Base-by-base conservation (phyloP, 2,797 vertebrate genomes). In the Lemur catta region DNA sequence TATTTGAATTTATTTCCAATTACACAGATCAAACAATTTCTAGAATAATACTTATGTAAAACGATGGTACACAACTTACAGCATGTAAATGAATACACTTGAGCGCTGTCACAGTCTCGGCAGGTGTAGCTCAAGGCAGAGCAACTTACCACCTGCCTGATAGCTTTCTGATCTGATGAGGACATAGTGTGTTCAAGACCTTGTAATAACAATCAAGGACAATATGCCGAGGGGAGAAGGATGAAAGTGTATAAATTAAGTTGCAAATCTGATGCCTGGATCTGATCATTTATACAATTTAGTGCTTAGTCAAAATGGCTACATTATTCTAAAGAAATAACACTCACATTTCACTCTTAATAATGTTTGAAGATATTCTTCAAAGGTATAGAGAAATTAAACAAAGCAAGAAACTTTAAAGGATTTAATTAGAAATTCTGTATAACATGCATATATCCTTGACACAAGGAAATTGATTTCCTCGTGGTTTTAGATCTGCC, bases 381-480 rank as follows among this genome's bases (percentile, higher is more conserved):
- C 93, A 96, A 86, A 94, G 9, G 41, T 69, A 4, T 87, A 22
- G 10, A 75, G 63, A 96, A 97, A 75, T 84, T n/a, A 97, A 96
- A 89, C 24, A 85, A 63, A 79, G 61, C 8, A 78, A 75, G 96
- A 90, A 74, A 24, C 33, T 79, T 95, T 63, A 97, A 97, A 95
- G 50, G 41, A 97, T 85, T 20, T 94, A 76, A 92, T 87, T 94
- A 90, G 65, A 96, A 88, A 95, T 93, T 90, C 69, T 92, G 33
- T 89, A 59, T 2, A 84, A 75, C n/a, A 57, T 89, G 26, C 55
- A 48, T 61, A 92, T 61, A 67, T 67, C 6, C 63, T 97, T 92
- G 50, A 95, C 4, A 8, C 79, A 59, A 91, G 90, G 97, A 96
- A 93, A 97, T 81, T 95, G 95, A 97, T 96, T 96, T 46, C 35